These are phyloP conservation scores for Patella depressa DNA, from an alignment of 2,888 invertebrate species.

Conservation along the genomic window DNA sequence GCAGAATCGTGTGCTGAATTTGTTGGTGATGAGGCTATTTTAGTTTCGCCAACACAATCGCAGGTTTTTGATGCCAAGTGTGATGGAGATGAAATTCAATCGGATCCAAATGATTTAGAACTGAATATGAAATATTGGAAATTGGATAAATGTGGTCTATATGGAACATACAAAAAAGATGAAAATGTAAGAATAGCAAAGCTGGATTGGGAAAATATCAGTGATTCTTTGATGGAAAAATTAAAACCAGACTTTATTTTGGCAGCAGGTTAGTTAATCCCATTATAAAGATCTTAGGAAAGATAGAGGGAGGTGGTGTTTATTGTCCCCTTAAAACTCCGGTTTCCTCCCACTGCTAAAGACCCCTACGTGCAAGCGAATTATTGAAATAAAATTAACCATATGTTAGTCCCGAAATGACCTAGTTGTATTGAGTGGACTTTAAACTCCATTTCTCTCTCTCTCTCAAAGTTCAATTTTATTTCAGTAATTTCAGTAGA, in stretches of 20 bases:
- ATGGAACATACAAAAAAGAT: slow-evolving; percentile 34
- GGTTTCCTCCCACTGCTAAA: no score
- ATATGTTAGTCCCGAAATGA: no score
- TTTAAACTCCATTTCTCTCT: no score
- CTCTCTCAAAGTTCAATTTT: no score
- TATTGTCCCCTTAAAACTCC: no score
- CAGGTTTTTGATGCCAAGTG: slow-evolving; percentile 10
- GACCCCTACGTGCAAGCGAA: no score
- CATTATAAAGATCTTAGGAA: no score
- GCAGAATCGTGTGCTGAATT: slow-evolving; percentile 32
- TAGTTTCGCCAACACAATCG: slow-evolving; percentile 9
- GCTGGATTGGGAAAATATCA: slow-evolving; percentile 58
- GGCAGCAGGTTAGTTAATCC: slow-evolving; percentile 54
- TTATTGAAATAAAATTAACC: no score
- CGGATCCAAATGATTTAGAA: slow-evolving; percentile 38
- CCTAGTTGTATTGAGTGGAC: no score
- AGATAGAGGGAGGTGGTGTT: neutral
- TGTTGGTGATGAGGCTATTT: slow-evolving; percentile 17
- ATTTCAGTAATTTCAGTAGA: no score
- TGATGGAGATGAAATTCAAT: slow-evolving; percentile 21
- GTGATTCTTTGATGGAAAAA: slow-evolving; percentile 36
- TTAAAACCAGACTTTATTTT: slow-evolving; percentile 55
- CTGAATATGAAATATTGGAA: slow-evolving; percentile 40
- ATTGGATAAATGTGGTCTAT: slow-evolving; percentile 31
- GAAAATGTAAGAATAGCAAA: slow-evolving; percentile 44